Evolutionary conservation across 2,888 invertebrate genomes (phyloP).

Genomic region (Empis stercorea): DNA sequence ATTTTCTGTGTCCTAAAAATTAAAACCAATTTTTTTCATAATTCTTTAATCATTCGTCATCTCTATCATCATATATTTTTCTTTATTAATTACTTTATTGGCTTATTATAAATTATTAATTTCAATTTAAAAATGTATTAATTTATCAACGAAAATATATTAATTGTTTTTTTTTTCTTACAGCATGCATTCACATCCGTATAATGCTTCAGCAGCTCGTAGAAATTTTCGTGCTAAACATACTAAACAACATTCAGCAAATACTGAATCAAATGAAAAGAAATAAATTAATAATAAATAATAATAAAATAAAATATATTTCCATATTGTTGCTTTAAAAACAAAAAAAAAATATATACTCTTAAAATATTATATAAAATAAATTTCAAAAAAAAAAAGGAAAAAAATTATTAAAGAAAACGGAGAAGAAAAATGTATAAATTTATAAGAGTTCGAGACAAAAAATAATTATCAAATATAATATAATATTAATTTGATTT

Average conservation of each 20-base stretch:
- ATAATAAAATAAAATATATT: conserved; percentile 3
- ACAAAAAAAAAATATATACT: too few species aligned
- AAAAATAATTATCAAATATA: too few species aligned
- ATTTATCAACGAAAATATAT: not conserved
- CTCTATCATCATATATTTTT: not conserved
- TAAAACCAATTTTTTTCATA: not conserved
- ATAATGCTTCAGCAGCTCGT: conserved; percentile 28
- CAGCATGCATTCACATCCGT: conserved; percentile 36
- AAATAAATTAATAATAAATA: not conserved
- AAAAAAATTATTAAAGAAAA: too few species aligned
- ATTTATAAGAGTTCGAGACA: too few species aligned
- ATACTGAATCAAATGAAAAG: conserved; percentile 4
- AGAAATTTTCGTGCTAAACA: conserved; percentile 30
- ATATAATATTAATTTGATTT: too few species aligned
- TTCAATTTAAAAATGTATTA: not conserved
- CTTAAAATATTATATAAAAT: too few species aligned
- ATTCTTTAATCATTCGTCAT: not conserved
- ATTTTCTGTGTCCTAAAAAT: not conserved
- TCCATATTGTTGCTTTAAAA: too few species aligned
- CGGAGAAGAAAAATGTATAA: too few species aligned
- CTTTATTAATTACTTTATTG: not conserved
- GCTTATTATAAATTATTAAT: not conserved
- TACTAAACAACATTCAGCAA: conserved; percentile 17
- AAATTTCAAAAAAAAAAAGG: too few species aligned
- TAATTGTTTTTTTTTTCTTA: conserved; percentile 9